Evolutionary conservation across 2,888 invertebrate genomes (phyloP).

Genomic region (Caenorhabditis drosophilae): DNA sequence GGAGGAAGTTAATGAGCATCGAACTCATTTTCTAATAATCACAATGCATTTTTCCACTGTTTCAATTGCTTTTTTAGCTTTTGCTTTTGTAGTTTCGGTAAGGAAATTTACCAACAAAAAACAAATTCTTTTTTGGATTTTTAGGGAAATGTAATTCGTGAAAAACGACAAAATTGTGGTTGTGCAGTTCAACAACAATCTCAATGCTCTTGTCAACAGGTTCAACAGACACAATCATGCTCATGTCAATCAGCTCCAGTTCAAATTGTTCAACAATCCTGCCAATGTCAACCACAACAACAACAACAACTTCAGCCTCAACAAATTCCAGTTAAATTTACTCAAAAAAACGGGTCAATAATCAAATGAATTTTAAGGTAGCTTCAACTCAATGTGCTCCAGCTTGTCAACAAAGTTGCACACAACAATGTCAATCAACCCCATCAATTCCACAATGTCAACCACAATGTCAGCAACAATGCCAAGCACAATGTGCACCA

Average conservation of each 20-base stretch:
- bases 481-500: slow-evolving; percentile 34
- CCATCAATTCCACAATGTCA: slow-evolving; percentile 35
- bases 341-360: background rate
- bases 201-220: slow-evolving; percentile 45
- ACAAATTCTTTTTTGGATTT: background rate
- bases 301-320: slow-evolving; percentile 37
- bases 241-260: slow-evolving; percentile 49
- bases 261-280: slow-evolving; percentile 30
- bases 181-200: slow-evolving; percentile 38
- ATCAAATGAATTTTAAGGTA: slow-evolving; percentile 25
- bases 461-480: slow-evolving; percentile 42
- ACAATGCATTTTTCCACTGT: slow-evolving; percentile 37
- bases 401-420: slow-evolving; percentile 44
- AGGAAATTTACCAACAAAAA: background rate
- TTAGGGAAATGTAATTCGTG: slow-evolving; percentile 49
- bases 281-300: slow-evolving; percentile 45
- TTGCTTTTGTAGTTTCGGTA: slow-evolving; percentile 27
- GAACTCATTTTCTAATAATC: no score
- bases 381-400: slow-evolving; percentile 44
- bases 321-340: slow-evolving; percentile 23
- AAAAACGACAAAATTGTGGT: slow-evolving; percentile 55
- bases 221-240: slow-evolving; percentile 42
- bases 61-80: slow-evolving; percentile 27
- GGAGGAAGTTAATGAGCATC: no score
- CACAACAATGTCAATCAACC: slow-evolving; percentile 28